Evolutionary conservation across 2,797 vertebrate genomes (phyloP), one percentile per base, ranked within the genome.

Genomic region (Sebastes steindachneri): DNA sequence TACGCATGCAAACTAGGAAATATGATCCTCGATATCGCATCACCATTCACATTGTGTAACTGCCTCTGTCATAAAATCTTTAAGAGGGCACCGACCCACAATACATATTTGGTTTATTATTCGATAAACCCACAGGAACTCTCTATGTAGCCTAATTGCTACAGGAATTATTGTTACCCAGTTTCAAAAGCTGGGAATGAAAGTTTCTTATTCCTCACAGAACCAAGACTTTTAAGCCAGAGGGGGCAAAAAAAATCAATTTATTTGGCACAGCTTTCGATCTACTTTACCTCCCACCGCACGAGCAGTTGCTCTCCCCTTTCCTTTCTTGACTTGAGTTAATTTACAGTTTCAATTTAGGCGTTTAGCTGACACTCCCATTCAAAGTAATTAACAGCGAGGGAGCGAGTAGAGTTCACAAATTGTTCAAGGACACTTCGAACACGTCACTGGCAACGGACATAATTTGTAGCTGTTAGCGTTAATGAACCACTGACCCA

Each of bases 71-170:
- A 78, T 75, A 77, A 88, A 86, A 80, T 82, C 62, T 67, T 72
- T 85, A 75, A 75, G 31, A 65, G 76, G 66, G 31, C 78, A 59
- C 31, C 33, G 68, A 25, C 26, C 69, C 12, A 51, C 31, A 80
- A 69, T 72, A 64, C 21, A 60, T 73, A 70, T 80, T 72, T 57
- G 41, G 45, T 86, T 90, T 81, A 87, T 68, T 82, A 79, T 75
- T 26, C 10, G 0, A 85, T 82, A 79, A 77, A 85, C 72, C 63
- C 57, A 66, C 63, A 70, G 6, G n/a, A 37, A 74, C 53, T 75
- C 66, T 66, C 48, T 14, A n/a, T 72, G n/a, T 33, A 7, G 41
- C 25, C 79, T 78, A 60, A 82, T 63, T 55, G 51, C 41, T 7
- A 26, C 26, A 60, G 25, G 67, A 73, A 67, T 83, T 59, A 74